These are phyloP conservation scores for Trachemys scripta DNA, from an alignment of 2,113 vertebrate genomes.

Conservation along the genomic window DNA sequence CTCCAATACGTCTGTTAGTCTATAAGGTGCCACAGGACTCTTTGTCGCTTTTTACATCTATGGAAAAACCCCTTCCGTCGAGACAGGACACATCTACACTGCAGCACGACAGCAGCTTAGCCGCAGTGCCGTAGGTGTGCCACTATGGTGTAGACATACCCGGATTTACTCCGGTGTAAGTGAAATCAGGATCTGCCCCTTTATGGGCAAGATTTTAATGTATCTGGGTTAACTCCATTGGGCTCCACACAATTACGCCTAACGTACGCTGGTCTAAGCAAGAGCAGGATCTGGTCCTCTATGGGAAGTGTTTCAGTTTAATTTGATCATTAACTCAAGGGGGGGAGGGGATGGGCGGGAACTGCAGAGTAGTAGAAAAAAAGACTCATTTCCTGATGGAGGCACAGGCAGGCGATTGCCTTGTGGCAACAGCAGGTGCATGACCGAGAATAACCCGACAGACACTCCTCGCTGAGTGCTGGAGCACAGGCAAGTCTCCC, in stretches of 20 bases:
- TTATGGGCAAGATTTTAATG: no score
- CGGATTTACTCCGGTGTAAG: background rate
- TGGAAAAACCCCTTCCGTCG: background rate
- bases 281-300: background rate
- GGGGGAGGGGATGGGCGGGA: no score
- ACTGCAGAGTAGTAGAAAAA: background rate
- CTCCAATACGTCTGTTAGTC: no score
- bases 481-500: background rate
- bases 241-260: no score
- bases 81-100: no score
- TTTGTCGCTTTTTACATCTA: no score
- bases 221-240: no score
- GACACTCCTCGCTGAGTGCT: background rate
- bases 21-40: no score
- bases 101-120: background rate
- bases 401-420: background rate
- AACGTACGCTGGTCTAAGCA: background rate
- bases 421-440: background rate
- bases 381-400: background rate
- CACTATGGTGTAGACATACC: background rate
- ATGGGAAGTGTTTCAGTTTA: background rate
- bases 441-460: slow-evolving; percentile 30
- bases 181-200: background rate
- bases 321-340: background rate
- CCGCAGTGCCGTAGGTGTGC: background rate